Evolutionary conservation across 2,113 vertebrate genomes (phyloP).

Genomic region (Corythaeola cristata): DNA sequence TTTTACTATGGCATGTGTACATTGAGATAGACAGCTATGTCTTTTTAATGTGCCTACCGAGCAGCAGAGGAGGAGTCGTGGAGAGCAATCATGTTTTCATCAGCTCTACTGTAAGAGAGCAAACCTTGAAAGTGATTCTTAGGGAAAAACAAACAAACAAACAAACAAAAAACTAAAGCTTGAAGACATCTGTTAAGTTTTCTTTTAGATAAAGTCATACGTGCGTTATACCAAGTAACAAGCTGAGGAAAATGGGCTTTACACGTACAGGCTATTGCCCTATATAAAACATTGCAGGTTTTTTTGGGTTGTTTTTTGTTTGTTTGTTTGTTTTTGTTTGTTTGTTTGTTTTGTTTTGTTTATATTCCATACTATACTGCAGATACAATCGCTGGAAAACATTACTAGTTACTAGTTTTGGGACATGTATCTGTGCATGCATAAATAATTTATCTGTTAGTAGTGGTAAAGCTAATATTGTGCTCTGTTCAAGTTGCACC

Average conservation of each 20-base stretch:
- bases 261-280: not conserved
- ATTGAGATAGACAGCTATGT: slow-evolving; percentile 60
- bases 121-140: not conserved
- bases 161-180: not conserved
- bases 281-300: not conserved
- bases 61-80: not conserved
- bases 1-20: slow-evolving; percentile 59
- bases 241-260: not conserved
- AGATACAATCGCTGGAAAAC: not conserved
- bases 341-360: too few species aligned
- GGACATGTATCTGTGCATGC: not conserved
- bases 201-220: not conserved
- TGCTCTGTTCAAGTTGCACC: not conserved
- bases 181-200: not conserved
- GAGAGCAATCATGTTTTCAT: slow-evolving; percentile 31
- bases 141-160: not conserved
- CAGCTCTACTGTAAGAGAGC: not conserved
- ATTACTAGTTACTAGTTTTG: not conserved
- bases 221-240: not conserved
- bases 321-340: too few species aligned
- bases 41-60: slow-evolving; percentile 34
- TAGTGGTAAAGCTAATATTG: not conserved
- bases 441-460: not conserved
- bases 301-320: too few species aligned
- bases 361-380: not conserved